These are phyloP conservation scores for Pangasius djambal DNA, from an alignment of 2,797 vertebrate species.

Conservation along the genomic window DNA sequence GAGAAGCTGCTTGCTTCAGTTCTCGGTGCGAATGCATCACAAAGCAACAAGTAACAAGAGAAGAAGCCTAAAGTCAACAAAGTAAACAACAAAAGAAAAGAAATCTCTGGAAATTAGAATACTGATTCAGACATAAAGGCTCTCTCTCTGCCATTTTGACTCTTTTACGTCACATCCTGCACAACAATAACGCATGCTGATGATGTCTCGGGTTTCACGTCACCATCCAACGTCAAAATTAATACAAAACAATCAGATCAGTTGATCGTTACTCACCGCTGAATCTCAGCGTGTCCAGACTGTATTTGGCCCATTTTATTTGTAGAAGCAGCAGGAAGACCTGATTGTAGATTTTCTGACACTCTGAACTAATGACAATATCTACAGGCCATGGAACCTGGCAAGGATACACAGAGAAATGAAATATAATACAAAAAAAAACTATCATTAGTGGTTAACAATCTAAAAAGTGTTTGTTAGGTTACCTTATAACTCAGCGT, in stretches of 20 bases:
- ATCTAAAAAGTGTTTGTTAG: not conserved
- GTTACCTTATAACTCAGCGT: slow-evolving; percentile 93
- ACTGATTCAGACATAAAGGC: not conserved
- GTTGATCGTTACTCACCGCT: slow-evolving; percentile 78
- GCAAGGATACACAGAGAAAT: not conserved
- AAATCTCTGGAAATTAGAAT: no score
- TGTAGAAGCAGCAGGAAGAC: slow-evolving; percentile 95
- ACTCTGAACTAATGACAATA: slow-evolving; percentile 97
- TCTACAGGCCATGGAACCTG: slow-evolving; percentile 99
- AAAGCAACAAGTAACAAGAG: not conserved
- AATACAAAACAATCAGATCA: not conserved
- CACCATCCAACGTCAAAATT: not conserved
- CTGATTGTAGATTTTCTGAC: slow-evolving; percentile 99
- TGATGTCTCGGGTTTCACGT: not conserved
- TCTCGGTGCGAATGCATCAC: not conserved
- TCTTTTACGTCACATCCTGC: not conserved
- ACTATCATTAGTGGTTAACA: not conserved
- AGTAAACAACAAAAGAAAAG: not conserved
- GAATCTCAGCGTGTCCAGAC: slow-evolving; percentile 92
- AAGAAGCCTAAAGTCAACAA: not conserved
- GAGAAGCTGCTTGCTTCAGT: not conserved
- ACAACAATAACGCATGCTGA: not conserved
- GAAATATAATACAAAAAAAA: not conserved
- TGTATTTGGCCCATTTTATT: slow-evolving; percentile 99
- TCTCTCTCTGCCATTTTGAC: not conserved